Conservation (phyloP, 2,888 invertebrate genomes). For the Zootermopsis nevadensis region DNA sequence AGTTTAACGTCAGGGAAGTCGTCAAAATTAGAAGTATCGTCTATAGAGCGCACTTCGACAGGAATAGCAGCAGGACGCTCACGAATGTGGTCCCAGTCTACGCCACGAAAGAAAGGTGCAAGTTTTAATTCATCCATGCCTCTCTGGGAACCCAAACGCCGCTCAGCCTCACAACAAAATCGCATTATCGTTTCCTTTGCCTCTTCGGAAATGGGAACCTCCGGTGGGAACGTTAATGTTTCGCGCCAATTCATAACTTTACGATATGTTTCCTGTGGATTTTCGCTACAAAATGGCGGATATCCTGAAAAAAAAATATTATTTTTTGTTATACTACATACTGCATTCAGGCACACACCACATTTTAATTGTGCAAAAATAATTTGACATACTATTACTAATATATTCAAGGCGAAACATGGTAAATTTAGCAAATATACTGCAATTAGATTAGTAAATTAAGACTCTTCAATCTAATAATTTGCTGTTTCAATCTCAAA, state of each 20-base stretch:
- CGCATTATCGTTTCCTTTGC: slow-evolving; percentile 94
- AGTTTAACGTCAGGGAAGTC: slow-evolving; percentile 99
- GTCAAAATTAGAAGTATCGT: slow-evolving; percentile 99
- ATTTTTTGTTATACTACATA: too few relatives aligned
- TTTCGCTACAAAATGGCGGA: slow-evolving; percentile 99
- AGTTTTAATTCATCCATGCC: slow-evolving; percentile 93
- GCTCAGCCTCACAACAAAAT: slow-evolving; percentile 97
- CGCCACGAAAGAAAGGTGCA: slow-evolving; percentile 93
- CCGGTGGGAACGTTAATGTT: slow-evolving; percentile 97
- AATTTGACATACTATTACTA: too few relatives aligned
- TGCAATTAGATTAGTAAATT: too few relatives aligned
- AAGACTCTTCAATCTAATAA: too few relatives aligned
- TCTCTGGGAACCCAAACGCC: slow-evolving; percentile 87
- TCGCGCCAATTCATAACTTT: slow-evolving; percentile 99
- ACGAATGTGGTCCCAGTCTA: slow-evolving; percentile 99
- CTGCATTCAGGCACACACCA: too few relatives aligned
- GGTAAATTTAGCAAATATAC: too few relatives aligned
- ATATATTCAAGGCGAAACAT: too few relatives aligned
- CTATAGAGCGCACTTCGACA: slow-evolving; percentile 97
- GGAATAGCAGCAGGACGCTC: slow-evolving; percentile 98
- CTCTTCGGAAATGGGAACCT: slow-evolving; percentile 98
- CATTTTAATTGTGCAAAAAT: too few relatives aligned
- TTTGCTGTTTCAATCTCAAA: too few relatives aligned
- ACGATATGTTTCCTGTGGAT: slow-evolving; percentile 94
- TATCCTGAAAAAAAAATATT: slow-evolving; percentile 72